Base-by-base conservation (phyloP, 2,113 vertebrate species). In the Recurvirostra avosetta region DNA sequence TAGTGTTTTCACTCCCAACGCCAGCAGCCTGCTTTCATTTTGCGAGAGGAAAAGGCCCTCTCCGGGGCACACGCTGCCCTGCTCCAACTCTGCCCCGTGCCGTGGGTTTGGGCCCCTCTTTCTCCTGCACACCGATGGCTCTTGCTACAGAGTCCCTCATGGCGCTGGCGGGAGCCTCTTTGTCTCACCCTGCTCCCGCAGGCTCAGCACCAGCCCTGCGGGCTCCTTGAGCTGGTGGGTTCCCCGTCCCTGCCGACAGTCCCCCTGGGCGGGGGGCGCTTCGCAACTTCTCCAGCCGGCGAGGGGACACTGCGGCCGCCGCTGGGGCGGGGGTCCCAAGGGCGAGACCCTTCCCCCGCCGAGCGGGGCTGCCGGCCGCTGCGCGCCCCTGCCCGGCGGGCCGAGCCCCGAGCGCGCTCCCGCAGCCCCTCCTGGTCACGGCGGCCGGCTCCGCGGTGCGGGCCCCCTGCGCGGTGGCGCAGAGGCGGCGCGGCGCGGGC, bases 1-100 rank as follows among this genome's bases (percentile, higher is more conserved):
- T 14, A 1, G 3, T 1, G 38, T 26, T 20, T 36, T 16, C 23
- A 0, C 14, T n/a, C 8, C 26, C n/a, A 1, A 1, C 18, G 56
- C 40, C 13, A 12, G 22, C 40, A 47, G n/a, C 63, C 30, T 15
- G 36, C 41, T 22, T 25, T 63, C 20, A 6, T 55, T 61, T 62
- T 20, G 32, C 6, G 15, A 0, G 8, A 34, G 38, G 45, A 61
- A 15, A 11, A 34, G 32, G 32, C 36, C 36, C 3, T 8, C 22
- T 19, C 15, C 11, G 55, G 23, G 14, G 45, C 45, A 13, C 4
- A 11, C 2, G 47, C 72, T 15, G 86, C 53, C 15, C 34, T 50
- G 43, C 36, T n/a, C 25, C n/a, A 23, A n/a, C 58, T 20, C 41
- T 10, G 58, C 38, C 18, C 10, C 2, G 34, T 0, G 25, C 2